These are phyloP conservation scores for Silurus aristotelis DNA, from an alignment of 2,797 vertebrate genomes.

Conservation along the genomic window DNA sequence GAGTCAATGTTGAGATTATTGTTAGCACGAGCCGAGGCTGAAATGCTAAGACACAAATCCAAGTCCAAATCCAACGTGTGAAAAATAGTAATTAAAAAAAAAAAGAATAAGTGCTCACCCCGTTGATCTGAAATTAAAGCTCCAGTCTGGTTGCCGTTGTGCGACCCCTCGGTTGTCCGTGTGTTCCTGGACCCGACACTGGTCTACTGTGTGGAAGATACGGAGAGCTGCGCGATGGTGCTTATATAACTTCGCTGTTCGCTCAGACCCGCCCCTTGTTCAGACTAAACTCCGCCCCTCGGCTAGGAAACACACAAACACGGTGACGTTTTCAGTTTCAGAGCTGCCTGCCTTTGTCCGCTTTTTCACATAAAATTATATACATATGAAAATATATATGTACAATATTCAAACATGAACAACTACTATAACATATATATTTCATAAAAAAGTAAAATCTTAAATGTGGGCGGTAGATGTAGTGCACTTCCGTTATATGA, in stretches of 20 bases:
- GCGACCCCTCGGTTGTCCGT: constrained; percentile 66
- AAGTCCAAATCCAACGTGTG: background rate
- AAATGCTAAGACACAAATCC: background rate
- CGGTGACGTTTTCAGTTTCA: constrained; percentile 17
- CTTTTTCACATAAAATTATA: background rate
- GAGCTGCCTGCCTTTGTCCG: constrained; percentile 12
- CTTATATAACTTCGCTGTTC: constrained; percentile 71
- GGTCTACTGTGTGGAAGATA: constrained; percentile 68
- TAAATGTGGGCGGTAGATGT: background rate
- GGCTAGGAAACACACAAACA: background rate
- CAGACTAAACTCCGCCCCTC: constrained; percentile 45
- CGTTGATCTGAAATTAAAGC: constrained; percentile 73
- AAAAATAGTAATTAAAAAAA: no score
- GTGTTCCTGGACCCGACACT: constrained; percentile 53
- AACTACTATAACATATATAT: background rate
- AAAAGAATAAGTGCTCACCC: constrained; percentile 65
- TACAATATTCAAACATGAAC: no score
- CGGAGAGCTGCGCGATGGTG: background rate
- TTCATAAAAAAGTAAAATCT: background rate
- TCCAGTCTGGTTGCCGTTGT: constrained; percentile 79
- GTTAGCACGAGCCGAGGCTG: no score
- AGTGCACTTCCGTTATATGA: background rate
- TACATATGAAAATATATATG: no score
- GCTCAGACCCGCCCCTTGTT: constrained; percentile 30
- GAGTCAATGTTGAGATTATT: no score